phyloP scores from a whole-genome alignment of 2,113 vertebrate genomes.

The Rafetus swinhoei region DNA sequence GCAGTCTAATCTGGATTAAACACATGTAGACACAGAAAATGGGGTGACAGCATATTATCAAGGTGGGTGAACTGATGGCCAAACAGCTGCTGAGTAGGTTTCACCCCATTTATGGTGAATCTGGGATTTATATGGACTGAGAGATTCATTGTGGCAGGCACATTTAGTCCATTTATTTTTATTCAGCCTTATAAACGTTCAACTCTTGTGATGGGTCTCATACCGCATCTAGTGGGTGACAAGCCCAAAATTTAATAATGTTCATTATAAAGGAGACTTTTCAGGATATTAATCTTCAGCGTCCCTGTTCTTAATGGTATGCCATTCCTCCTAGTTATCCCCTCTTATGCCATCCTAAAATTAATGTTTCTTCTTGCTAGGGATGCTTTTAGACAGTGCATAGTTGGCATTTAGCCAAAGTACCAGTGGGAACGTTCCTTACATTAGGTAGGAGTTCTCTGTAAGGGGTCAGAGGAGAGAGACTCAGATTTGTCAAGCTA shows the following conservation, averaged over 20 bases:
- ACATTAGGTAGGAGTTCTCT: background rate
- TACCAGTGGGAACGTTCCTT: background rate
- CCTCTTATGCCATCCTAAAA: background rate
- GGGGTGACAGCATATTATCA: background rate
- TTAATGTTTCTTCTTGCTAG: background rate
- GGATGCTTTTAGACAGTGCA: background rate
- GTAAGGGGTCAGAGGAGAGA: background rate
- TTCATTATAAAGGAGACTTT: background rate
- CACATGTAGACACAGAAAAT: background rate
- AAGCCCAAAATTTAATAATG: background rate
- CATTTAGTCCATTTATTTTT: background rate
- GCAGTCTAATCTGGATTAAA: accelerated
- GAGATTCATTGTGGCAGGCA: background rate
- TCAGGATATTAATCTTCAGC: background rate
- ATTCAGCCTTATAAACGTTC: background rate
- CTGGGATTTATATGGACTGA: background rate
- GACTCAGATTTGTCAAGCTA: background rate
- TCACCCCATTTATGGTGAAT: background rate
- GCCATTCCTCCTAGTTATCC: background rate
- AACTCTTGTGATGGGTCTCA: background rate
- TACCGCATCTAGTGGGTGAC: background rate
- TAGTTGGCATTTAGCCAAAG: background rate
- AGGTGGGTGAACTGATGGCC: background rate
- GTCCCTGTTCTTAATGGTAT: background rate
- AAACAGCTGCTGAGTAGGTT: background rate